Conservation (phyloP, 1,140 invertebrate genomes). For the Matsumurasca onukii region DNA sequence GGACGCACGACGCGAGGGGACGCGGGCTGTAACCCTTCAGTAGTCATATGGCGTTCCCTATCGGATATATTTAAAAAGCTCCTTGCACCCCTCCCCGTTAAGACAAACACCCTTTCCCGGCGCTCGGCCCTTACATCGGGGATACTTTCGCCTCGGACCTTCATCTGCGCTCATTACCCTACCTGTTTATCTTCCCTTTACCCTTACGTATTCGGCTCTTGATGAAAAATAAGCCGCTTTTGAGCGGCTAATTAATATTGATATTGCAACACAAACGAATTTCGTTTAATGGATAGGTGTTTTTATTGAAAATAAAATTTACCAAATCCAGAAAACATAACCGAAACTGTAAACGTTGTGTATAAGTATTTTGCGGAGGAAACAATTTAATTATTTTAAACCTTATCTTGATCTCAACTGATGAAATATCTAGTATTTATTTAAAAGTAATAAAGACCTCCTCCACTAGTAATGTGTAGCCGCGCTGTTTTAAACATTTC, state of each 20-base stretch:
- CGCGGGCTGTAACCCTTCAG: background rate
- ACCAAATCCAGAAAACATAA: background rate
- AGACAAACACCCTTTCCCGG: slow-evolving; percentile 14
- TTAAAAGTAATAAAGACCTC: background rate
- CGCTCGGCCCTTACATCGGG: background rate
- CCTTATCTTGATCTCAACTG: background rate
- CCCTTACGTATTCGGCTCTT: too few species aligned
- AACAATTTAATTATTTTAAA: background rate
- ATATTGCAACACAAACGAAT: too few species aligned
- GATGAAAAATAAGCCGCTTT: slow-evolving; percentile 16
- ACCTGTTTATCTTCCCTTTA: background rate
- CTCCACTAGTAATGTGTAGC: background rate
- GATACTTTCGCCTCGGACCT: background rate
- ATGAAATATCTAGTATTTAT: background rate
- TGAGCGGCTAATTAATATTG: too few species aligned
- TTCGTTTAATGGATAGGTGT: background rate
- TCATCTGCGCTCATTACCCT: background rate
- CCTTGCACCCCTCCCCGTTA: background rate
- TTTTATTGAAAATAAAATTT: background rate
- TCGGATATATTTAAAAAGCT: slow-evolving; percentile 17
- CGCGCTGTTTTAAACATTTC: background rate
- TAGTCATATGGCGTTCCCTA: slow-evolving; percentile 22
- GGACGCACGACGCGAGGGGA: too few species aligned
- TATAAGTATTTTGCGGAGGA: background rate
- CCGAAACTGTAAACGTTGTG: background rate